Evolutionary conservation across 2,113 vertebrate genomes (phyloP).

Genomic region (Petrocephalus microphthalmus): DNA sequence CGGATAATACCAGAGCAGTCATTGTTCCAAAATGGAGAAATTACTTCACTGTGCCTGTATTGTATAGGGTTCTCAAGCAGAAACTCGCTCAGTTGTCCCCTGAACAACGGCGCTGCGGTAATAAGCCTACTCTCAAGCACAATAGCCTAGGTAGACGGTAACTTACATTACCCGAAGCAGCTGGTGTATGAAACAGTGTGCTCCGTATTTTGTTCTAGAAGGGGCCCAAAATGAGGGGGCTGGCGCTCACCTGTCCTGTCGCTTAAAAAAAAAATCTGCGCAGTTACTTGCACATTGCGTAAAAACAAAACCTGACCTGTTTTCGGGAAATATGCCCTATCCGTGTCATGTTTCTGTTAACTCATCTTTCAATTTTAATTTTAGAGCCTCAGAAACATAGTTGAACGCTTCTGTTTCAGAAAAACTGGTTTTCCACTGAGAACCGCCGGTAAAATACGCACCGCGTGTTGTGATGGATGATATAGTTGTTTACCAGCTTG

Average conservation of each 20-base stretch:
- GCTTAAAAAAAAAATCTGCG: neutral
- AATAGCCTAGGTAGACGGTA: neutral
- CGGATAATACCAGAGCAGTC: neutral
- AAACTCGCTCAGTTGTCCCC: neutral
- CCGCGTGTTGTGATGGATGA: neutral
- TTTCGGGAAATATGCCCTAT: neutral
- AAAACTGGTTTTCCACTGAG: neutral
- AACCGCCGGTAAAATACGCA: neutral
- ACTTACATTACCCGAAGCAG: neutral
- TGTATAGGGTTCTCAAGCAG: neutral
- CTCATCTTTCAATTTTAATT: neutral
- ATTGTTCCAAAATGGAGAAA: neutral
- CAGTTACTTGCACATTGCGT: neutral
- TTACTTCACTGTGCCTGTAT: neutral
- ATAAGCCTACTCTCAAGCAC: neutral
- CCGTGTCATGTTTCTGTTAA: neutral
- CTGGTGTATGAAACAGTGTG: neutral
- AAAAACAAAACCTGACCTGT: neutral
- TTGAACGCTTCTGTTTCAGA: neutral
- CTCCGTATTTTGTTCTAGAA: neutral
- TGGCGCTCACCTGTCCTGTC: neutral
- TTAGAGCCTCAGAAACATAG: neutral
- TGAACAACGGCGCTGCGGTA: neutral
- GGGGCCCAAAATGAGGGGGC: neutral
- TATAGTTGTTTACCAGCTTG: neutral